Evolutionary conservation across 1,140 invertebrate genomes (phyloP).

Genomic region (Leptinotarsa defecta): DNA sequence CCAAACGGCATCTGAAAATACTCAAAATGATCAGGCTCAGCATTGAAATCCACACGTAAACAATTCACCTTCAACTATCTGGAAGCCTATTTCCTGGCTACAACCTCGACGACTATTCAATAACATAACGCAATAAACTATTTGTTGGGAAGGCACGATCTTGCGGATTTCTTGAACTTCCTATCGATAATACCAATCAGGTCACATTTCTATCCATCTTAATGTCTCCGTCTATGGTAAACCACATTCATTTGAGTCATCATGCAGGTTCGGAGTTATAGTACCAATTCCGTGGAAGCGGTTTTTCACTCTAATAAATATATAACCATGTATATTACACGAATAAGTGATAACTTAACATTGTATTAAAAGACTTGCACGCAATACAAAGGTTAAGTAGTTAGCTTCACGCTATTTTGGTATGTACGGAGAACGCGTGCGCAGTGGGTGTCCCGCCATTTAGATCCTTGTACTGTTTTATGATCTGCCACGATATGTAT

Average conservation of each 20-base stretch:
- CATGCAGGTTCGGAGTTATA: conserved; percentile 24
- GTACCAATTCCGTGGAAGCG: conserved; percentile 16
- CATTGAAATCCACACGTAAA: no score
- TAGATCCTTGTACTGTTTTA: conserved; percentile 2
- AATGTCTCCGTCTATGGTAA: neutral
- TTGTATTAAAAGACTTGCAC: conserved; percentile 47
- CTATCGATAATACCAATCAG: no score
- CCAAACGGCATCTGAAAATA: no score
- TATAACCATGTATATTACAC: conserved; percentile 37
- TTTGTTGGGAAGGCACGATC: no score
- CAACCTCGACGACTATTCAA: no score
- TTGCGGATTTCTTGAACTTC: no score
- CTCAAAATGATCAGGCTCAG: no score
- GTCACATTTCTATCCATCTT: no score
- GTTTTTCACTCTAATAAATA: conserved; percentile 32
- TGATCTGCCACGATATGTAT: neutral
- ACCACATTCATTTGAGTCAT: conserved; percentile 21
- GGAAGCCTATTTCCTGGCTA: no score
- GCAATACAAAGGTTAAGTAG: conserved; percentile 44
- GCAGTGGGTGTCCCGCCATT: conserved; percentile 29
- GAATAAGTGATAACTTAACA: conserved; percentile 50
- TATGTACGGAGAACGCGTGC: conserved; percentile 26
- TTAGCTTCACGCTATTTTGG: conserved; percentile 42
- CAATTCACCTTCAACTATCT: no score
- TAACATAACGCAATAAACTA: no score